Evolutionary conservation across 2,888 invertebrate genomes (phyloP), one percentile per base, ranked within the genome.

Genomic region (Dione vanillae): DNA sequence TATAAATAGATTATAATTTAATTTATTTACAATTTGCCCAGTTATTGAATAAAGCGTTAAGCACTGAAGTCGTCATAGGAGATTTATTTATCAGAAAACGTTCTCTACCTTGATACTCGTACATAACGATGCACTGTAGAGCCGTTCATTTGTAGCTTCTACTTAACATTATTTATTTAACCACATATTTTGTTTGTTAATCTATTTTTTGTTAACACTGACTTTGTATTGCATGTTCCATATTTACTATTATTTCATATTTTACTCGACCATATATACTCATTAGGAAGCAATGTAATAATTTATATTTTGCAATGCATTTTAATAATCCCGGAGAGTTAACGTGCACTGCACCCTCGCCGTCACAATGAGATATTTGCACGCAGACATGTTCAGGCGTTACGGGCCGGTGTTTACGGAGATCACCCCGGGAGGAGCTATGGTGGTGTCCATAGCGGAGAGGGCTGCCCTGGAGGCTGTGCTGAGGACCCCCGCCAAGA

Each of bases 351-450:
- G 73, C 79, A 75, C 78, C 82, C 81, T 81, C 78, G 81, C 80
- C 80, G 79, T 89, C 83, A 86, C 86, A 88, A 85, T 84, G 82
- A 87, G 85, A 86, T 78, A 86, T 90, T 89, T 90, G 84, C 85
- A 85, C 85, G 83, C 91, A 96, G 96, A 96, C 79, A 95, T 96
- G 93, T 95, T 96, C 88, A 90, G 87, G 78, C 94, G 94, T 75
- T 97, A 96, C 90, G 98, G 97, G 72, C 94, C 95, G 69, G 94
- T 98, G 78, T 95, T 97, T 79, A 94, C 95, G 81, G 97, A 97
- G 90, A 96, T 96, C 79, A 96, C 96, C 80, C 95, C 96, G 61
- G 93, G 96, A 47, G 96, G 96, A 82, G 92, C 95, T 71, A 95
- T 96, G 45, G 94, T 97, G 65, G 95, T 97, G 56, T 96, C 96